Evolutionary conservation across 1,140 invertebrate genomes (phyloP).

Genomic region (Zophobas atratus): DNA sequence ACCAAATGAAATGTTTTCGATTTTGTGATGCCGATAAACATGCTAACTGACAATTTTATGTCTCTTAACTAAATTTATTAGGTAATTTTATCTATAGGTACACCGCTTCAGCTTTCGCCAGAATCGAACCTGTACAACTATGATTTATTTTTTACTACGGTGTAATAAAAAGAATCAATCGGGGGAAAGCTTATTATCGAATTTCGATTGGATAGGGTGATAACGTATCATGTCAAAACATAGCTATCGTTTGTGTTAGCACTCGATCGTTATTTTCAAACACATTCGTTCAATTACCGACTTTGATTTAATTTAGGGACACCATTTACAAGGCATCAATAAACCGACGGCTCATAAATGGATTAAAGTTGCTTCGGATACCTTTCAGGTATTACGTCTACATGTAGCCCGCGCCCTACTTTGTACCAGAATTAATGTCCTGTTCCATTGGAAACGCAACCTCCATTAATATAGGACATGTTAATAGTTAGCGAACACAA

Average conservation of each 20-base stretch:
- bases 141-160: background rate
- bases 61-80: conserved; percentile 9
- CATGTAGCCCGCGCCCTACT: background rate
- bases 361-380: too few species aligned
- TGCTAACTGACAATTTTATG: conserved; percentile 14
- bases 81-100: conserved; percentile 1
- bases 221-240: too few species aligned
- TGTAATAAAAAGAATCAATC: background rate
- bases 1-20: background rate
- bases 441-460: conserved; percentile 23
- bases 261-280: background rate
- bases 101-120: background rate
- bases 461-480: conserved; percentile 36
- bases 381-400: background rate
- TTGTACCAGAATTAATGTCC: conserved; percentile 28
- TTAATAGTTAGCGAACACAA: conserved; percentile 27
- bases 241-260: too few species aligned
- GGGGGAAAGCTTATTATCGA: background rate
- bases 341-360: too few species aligned
- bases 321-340: too few species aligned
- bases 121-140: background rate
- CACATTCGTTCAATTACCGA: background rate
- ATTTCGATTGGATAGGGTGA: too few species aligned
- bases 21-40: background rate
- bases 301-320: background rate